These are phyloP conservation scores for Teleopsis dalmanni DNA, from an alignment of 1,140 invertebrate species.

Conservation along the genomic window DNA sequence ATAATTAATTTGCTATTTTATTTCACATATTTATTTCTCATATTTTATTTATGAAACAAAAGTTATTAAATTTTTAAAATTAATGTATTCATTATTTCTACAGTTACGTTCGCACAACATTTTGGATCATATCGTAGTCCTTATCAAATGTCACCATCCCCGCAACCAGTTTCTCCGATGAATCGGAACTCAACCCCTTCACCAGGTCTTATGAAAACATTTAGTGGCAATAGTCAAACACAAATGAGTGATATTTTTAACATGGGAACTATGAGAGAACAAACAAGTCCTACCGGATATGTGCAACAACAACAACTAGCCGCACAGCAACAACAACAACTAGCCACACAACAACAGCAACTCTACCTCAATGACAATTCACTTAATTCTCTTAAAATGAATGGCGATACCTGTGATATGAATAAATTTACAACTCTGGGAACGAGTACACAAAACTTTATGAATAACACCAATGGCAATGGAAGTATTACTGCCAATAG, in stretches of 20 bases:
- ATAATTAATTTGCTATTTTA: background rate
- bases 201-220: conserved; percentile 4
- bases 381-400: too few species aligned
- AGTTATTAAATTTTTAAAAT: too few species aligned
- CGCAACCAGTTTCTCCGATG: conserved; percentile 12
- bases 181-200: conserved; percentile 11
- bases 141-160: conserved; percentile 8
- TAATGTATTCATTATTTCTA: too few species aligned
- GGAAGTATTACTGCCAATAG: too few species aligned
- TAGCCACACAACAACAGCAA: background rate
- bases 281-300: background rate
- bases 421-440: too few species aligned
- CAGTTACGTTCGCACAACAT: background rate
- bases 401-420: too few species aligned
- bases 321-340: background rate
- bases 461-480: too few species aligned
- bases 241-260: conserved; percentile 4
- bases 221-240: conserved; percentile 4
- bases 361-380: background rate
- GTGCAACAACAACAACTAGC: background rate
- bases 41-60: too few species aligned
- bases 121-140: conserved; percentile 6
- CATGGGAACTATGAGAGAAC: too few species aligned
- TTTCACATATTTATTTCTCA: conserved; percentile 1
- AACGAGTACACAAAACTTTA: too few species aligned